Evolutionary conservation across 2,888 invertebrate genomes (phyloP).

Genomic region (Athripsodes cinereus): DNA sequence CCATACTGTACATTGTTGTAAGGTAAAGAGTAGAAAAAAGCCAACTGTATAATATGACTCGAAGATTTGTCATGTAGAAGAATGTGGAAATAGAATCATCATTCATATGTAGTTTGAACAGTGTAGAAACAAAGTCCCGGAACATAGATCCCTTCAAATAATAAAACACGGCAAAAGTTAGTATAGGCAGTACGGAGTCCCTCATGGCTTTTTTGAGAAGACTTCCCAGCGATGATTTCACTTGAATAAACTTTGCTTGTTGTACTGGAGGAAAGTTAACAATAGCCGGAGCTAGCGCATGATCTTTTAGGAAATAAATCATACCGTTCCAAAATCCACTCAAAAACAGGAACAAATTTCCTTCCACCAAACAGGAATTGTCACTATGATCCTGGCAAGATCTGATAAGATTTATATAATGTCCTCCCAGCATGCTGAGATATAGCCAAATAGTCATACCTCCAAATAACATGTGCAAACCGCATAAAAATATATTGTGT

Average conservation of each 20-base stretch:
- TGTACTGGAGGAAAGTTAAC: conserved; percentile 66
- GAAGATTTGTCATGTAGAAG: conserved; percentile 41
- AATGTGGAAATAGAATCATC: conserved; percentile 47
- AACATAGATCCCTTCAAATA: conserved; percentile 54
- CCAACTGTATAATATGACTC: conserved; percentile 61
- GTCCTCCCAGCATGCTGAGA: conserved; percentile 56
- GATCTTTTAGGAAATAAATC: conserved; percentile 51
- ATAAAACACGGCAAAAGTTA: conserved; percentile 57
- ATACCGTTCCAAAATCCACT: conserved; percentile 64
- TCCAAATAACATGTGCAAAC: conserved; percentile 58
- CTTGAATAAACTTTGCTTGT: conserved; percentile 61
- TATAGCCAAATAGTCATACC: conserved; percentile 64
- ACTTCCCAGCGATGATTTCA: conserved; percentile 53
- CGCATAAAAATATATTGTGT: conserved; percentile 51
- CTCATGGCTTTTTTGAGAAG: conserved; percentile 54
- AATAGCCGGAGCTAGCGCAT: conserved; percentile 48
- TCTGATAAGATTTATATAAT: conserved; percentile 49
- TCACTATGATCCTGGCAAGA: conserved; percentile 43
- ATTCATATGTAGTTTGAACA: conserved; percentile 51
- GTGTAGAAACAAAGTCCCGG: conserved; percentile 44
- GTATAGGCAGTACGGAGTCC: conserved; percentile 55
- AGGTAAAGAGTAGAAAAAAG: conserved; percentile 63
- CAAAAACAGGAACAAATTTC: conserved; percentile 60
- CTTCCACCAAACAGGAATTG: conserved; percentile 57
- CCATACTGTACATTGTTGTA: conserved; percentile 64